Evolutionary conservation across 2,113 vertebrate genomes (phyloP), one percentile per base, ranked within the genome.

Genomic region (Chroicocephalus ridibundus): DNA sequence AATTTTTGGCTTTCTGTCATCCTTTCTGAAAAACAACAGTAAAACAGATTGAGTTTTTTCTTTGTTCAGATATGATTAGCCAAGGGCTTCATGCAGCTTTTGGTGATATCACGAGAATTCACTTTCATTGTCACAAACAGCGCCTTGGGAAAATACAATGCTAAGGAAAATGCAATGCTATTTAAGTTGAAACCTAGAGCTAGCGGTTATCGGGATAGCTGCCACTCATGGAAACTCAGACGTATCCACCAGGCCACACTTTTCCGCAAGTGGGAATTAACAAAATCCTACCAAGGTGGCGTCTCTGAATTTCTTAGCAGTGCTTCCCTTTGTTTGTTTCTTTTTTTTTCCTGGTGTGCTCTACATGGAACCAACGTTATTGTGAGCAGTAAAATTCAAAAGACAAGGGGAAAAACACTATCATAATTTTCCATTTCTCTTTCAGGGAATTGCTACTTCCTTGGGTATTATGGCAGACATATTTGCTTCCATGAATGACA

Each of bases 401-500:
- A 69, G n/a, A 36, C 8, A 75, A 25, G 11, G 32, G 15, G 15
- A 64, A 85, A 88, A 22, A 4, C 13, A 15, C 31, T 40, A 6
- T 11, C 18, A 51, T 61, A 6, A 64, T 57, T 36, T 78, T 49
- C 21, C 4, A 10, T 86, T 88, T 94, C 24, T 97, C 18, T 96
- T 97, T 78, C 86, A 98, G 98, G 98, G 98, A 71, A 99, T 99
- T 91, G 98, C 99, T 75, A 98, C 98, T 9, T 99, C 99, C 14
- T 97, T 99, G 51, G 98, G 99, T 9, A 97, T 99, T 74, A 93
- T 99, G 95, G 99, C 99, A 71, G 99, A 99, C 84, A 98, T 99
- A 90, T 98, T 99, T 86, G 94, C 99, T 78, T 99, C 99, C 71
- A 99, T 99, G 99, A 99, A 97, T 81, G 98, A 99, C 82, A 96